phyloP scores from a whole-genome alignment of 1,140 invertebrate genomes.

The Neelides sp. region DNA sequence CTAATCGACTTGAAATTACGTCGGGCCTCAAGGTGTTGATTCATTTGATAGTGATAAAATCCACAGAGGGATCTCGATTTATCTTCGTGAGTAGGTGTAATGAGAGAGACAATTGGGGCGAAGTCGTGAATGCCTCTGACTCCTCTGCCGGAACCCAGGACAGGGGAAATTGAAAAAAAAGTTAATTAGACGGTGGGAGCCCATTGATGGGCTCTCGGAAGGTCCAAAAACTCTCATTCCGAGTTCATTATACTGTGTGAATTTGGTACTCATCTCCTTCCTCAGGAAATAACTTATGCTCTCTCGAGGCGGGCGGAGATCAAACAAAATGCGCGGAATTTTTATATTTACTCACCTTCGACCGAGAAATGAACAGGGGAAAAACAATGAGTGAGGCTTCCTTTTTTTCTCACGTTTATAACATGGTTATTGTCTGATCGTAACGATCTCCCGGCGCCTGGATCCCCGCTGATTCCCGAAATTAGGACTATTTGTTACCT shows the following conservation, averaged over 20 bases:
- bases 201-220: no score
- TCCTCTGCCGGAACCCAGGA: background rate
- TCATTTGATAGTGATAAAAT: constrained; percentile 10
- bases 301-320: constrained; percentile 19
- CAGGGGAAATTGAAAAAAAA: background rate
- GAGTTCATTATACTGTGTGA: no score
- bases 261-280: constrained; percentile 13
- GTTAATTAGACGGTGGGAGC: background rate
- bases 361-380: constrained; percentile 15
- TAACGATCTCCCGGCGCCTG: constrained; percentile 30
- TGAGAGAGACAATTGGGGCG: no score
- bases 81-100: no score
- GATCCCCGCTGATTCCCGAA: constrained; percentile 32
- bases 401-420: constrained; percentile 30
- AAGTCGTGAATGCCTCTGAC: no score
- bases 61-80: no score
- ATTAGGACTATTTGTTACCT: constrained; percentile 33
- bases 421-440: constrained; percentile 27
- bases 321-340: constrained; percentile 30
- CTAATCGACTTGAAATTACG: constrained; percentile 4
- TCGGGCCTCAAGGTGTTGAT: constrained; percentile 16
- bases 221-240: no score
- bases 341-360: constrained; percentile 26
- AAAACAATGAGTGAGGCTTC: constrained; percentile 22
- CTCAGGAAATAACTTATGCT: constrained; percentile 19